Conservation (phyloP, 2,797 vertebrate genomes). For the Geotrypetes seraphini region DNA sequence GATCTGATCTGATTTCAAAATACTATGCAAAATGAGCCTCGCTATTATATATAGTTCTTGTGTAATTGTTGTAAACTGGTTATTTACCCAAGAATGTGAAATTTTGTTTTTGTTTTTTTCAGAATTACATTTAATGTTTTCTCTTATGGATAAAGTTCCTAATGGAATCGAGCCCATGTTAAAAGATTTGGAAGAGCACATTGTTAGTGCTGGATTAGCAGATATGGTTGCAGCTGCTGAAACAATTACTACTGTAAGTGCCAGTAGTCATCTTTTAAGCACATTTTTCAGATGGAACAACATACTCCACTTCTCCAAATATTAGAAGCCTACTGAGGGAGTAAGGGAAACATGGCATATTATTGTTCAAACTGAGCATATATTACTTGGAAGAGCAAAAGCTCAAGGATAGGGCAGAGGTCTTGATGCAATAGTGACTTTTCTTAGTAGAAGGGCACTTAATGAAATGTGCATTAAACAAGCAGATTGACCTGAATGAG, state of each 20-base stretch:
- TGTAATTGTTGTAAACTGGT: neutral
- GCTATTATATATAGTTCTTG: neutral
- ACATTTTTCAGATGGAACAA: too few species aligned
- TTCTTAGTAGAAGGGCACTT: too few species aligned
- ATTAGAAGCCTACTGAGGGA: too few species aligned
- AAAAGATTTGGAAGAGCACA: slow-evolving; percentile 96
- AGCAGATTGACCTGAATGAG: too few species aligned
- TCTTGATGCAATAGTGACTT: too few species aligned
- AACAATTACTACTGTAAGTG: slow-evolving; percentile 93
- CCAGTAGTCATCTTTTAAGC: neutral
- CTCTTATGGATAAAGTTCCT: slow-evolving; percentile 97
- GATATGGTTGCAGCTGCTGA: slow-evolving; percentile 97
- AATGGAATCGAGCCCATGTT: slow-evolving; percentile 96
- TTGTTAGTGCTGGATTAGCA: slow-evolving; percentile 90
- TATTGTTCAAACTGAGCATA: too few species aligned
- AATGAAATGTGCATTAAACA: too few species aligned
- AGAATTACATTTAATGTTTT: slow-evolving; percentile 97
- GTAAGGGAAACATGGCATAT: too few species aligned
- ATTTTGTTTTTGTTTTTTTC: slow-evolving; percentile 15
- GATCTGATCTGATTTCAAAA: neutral
- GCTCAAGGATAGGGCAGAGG: too few species aligned
- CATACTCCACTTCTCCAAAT: too few species aligned
- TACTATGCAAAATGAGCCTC: accelerated
- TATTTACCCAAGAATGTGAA: too few species aligned
- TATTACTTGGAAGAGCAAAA: too few species aligned